Evolutionary conservation across 2,113 vertebrate genomes (phyloP), one percentile per base, ranked within the genome.

Genomic region (Parotia lawesii): DNA sequence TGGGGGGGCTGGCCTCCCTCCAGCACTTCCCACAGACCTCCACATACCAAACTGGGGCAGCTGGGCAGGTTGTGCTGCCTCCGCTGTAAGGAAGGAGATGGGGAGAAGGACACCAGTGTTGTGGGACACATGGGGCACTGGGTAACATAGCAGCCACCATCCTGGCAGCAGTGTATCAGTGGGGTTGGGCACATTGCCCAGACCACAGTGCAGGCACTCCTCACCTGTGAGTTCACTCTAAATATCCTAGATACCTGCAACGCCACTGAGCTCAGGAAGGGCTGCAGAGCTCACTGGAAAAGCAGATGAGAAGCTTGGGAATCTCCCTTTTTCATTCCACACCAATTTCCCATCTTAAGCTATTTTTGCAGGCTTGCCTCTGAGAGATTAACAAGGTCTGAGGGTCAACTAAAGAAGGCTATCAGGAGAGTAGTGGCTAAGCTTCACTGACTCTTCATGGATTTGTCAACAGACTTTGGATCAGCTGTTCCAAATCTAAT

Each of bases 401-500:
- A 50, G 53, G 73, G 73, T 86, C 88, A 86, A 82, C 28, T 11
- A 64, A 77, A 85, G 35, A 16, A 85, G 66, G 65, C 35, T 82
- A 38, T 67, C 82, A 67, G 51, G 51, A 90, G 11, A 85, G 28
- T 1, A 1, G 25, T 38, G 57, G 45, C 69, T 76, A 94, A 95
- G 79, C 60, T 83, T 90, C 75, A 80, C 45, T 4, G 15, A 77
- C 64, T 93, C 78, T 88, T 77, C 47, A 15, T 53, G 78, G 56
- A 87, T 93, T 94, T 96, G 89, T 85, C 82, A 87, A 83, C 53
- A 96, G 53, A 62, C 27, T 66, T 87, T 69, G 75, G 78, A 92
- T 96, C 88, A 92, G 67, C 83, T 93, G 79, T 93, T 91, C 87
- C 75, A 37, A 58, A n/a, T 67, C 86, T 90, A 78, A 88, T 85